phyloP scores from a whole-genome alignment of 2,113 vertebrate species.

The Craseonycteris thonglongyai region DNA sequence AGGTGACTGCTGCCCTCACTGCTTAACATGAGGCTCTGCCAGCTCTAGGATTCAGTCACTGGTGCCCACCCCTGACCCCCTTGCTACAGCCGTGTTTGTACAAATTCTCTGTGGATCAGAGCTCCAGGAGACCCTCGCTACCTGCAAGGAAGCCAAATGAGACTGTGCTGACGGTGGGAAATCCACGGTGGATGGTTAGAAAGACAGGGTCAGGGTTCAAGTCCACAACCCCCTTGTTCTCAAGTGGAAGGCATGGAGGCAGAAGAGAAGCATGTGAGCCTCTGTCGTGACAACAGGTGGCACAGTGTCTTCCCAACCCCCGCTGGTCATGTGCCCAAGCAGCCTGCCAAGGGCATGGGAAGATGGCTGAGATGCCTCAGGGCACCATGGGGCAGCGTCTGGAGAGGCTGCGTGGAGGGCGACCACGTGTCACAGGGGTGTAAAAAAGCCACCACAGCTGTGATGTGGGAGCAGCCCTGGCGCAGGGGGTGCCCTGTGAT shows the following conservation, averaged over 20 bases:
- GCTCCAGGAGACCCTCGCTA: neutral
- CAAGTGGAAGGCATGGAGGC: neutral
- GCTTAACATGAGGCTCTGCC: neutral
- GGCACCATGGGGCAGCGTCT: neutral
- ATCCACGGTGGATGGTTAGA: neutral
- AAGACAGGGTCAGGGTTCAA: neutral
- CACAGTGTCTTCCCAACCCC: no score
- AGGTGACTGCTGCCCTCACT: neutral
- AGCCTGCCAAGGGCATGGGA: neutral
- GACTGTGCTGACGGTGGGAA: neutral
- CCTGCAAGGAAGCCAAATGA: neutral
- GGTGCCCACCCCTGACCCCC: no score
- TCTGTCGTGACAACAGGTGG: neutral
- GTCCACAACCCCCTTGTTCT: neutral
- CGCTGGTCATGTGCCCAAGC: fast-evolving
- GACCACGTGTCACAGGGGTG: neutral
- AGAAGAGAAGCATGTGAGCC: neutral
- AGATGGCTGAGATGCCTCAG: neutral
- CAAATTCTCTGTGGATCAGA: neutral
- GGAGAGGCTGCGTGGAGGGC: neutral
- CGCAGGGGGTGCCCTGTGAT: neutral
- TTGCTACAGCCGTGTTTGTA: neutral
- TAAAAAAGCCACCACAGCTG: neutral
- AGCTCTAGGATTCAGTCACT: neutral
- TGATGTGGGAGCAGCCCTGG: neutral